Evolutionary conservation across 2,797 vertebrate species (phyloP), one percentile per base, ranked within the genome.

Genomic region (Arrhamphus sclerolepis): DNA sequence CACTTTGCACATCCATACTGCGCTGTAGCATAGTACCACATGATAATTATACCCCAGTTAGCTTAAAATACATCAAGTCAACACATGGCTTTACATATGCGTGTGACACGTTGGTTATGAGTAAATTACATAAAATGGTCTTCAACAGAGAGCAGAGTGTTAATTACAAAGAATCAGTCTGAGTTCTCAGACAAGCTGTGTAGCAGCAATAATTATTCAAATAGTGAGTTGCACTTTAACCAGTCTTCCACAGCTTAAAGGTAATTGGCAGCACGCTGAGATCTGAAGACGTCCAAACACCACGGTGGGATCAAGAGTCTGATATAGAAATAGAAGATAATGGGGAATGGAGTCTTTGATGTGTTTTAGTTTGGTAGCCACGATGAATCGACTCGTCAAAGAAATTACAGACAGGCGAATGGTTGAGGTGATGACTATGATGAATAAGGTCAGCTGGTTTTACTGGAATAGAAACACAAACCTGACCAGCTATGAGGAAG

Each of bases 31-130:
- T 39, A 55, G 74, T 38, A 48, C 65, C 47, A 65, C 82, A 82
- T 84, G 81, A 79, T 89, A 90, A 92, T 92, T 90, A 88, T 39
- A 63, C 56, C 66, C 24, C 17, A 41, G 57, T 76, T 68, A 54
- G 56, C 74, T 71, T 41, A 77, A 86, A 89, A 89, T 85, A 86
- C 65, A 83, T 66, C 55, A 24, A 59, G 60, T 44, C 14, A 4
- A 43, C 52, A 70, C 50, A 56, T 29, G 46, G 9, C 0, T 64
- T 65, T 61, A 66, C 64, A 61, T 38, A n/a, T 26, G 34, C 50
- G 44, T 58, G 21, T 58, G 63, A 60, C 52, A 53, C 34, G 39
- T 66, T 42, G 48, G 41, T 78, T 24, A 71, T 46, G 28, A 68
- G 65, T 41, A 52, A 72, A 87, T 84, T 72, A 50, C 80, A 83